Conservation (phyloP, 1,140 invertebrate species). For the Drosophila saltans region DNA sequence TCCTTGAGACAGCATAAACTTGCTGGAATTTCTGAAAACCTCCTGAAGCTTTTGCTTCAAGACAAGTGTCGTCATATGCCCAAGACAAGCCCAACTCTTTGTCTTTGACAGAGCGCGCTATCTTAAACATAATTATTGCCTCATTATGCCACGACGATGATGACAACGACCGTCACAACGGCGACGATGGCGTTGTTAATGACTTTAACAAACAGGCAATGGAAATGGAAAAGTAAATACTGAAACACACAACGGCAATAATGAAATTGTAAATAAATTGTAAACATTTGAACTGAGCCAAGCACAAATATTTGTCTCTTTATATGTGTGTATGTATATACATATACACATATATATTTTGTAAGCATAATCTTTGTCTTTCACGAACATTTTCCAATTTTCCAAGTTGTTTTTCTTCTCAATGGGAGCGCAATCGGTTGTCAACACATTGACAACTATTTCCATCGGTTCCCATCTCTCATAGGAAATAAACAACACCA, state of each 20-base stretch:
- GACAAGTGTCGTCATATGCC: slow-evolving; percentile 3
- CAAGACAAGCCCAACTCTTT: slow-evolving; percentile 40
- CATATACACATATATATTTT: slow-evolving; percentile 21
- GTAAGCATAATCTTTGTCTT: slow-evolving; percentile 47
- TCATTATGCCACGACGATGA: slow-evolving; percentile 65
- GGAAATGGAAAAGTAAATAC: slow-evolving; percentile 44
- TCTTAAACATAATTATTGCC: slow-evolving; percentile 75
- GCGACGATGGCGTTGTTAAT: slow-evolving; percentile 62
- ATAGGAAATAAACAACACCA: slow-evolving; percentile 59
- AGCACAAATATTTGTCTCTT: slow-evolving; percentile 61
- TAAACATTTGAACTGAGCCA: slow-evolving; percentile 74
- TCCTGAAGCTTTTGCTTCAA: slow-evolving; percentile 8
- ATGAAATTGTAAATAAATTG: slow-evolving; percentile 80
- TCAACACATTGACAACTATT: slow-evolving; percentile 66
- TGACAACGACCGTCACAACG: slow-evolving; percentile 20
- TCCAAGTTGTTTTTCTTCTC: slow-evolving; percentile 26
- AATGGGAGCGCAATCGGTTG: slow-evolving; percentile 40
- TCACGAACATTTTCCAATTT: slow-evolving; percentile 43
- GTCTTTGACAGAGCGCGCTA: slow-evolving; percentile 47
- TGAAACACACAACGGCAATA: slow-evolving; percentile 52
- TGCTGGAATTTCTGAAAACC: slow-evolving; percentile 23
- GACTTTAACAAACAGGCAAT: slow-evolving; percentile 63
- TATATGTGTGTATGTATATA: slow-evolving; percentile 21
- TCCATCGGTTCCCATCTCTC: slow-evolving; percentile 20
- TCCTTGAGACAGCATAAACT: slow-evolving; percentile 53